Conservation (phyloP, 2,113 vertebrate species). For the Siphamia tubifer region DNA sequence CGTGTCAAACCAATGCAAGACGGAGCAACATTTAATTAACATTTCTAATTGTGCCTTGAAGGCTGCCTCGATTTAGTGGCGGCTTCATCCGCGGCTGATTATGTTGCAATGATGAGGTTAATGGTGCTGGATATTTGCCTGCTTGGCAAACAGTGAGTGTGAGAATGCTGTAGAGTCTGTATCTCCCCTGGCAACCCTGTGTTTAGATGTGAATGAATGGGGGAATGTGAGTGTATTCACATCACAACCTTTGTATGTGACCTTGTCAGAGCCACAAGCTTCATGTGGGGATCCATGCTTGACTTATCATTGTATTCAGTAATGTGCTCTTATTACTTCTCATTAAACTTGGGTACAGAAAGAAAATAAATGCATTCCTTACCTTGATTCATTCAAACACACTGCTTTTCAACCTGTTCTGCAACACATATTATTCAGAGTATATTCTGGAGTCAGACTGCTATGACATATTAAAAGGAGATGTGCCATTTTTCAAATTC, state of each 20-base stretch:
- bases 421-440: too few relatives aligned
- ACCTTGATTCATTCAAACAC: too few relatives aligned
- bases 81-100: constrained; percentile 64
- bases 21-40: constrained; percentile 71
- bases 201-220: constrained; percentile 36
- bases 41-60: constrained; percentile 70
- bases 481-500: too few relatives aligned
- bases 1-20: constrained; percentile 53
- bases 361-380: too few relatives aligned
- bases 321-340: neutral
- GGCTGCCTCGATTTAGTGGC: constrained; percentile 57
- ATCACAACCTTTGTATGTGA: constrained; percentile 1
- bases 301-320: neutral
- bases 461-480: too few relatives aligned
- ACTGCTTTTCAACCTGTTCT: too few relatives aligned
- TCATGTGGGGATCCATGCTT: neutral
- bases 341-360: neutral
- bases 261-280: constrained; percentile 15
- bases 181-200: constrained; percentile 51
- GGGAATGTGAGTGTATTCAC: neutral
- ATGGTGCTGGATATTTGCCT: constrained; percentile 63
- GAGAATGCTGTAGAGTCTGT: constrained; percentile 19
- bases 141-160: constrained; percentile 46
- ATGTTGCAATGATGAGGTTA: constrained; percentile 68
- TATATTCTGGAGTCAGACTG: too few relatives aligned